Base-by-base conservation (phyloP, 1,140 invertebrate species). In the Drosophila bifasciata region DNA sequence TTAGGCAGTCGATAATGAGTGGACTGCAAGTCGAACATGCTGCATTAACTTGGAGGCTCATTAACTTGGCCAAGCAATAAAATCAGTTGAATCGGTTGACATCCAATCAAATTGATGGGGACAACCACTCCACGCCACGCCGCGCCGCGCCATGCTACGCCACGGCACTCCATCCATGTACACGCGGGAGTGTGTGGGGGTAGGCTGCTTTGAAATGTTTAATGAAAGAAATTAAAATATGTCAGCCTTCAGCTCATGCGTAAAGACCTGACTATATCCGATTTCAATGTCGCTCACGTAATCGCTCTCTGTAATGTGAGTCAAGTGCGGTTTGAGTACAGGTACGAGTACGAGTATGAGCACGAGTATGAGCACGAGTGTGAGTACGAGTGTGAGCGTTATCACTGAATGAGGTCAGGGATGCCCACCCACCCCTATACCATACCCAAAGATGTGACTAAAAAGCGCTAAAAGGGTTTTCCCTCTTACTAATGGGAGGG, bases 261-360 rank as follows among this genome's bases (percentile, higher is more conserved):
- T 76, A 73, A 72, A 73, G 58, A 41, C 50, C 59, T 46, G 50
- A 50, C 46, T 60, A 63, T 61, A 80, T 76, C 44, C 63, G 16
- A 68, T 72, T 80, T 85, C 72, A 84, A 85, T 84, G 80, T 80
- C 80, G 62, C 70, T 79, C 80, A 85, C 80, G 79, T 84, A 85
- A 60, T 73, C 58, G 70, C 41, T 56, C 51, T 48, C 40, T 52
- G 68, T 61, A 64, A 63, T 60, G 56, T 45, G 39, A 52, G 19
- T 69, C 45, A 61, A 44, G 43, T 56, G 60, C 60, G 80, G 76
- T 72, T 63, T 59, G 32, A 36, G 11, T 36, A 36, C 28, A 8
- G 28, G 2, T 28, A 28, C 7, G 23, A n/a, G 2, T 28, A 28
- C 7, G 6, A 7, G 46, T 40, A 56, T 3, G 28, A 28, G 8